These are phyloP conservation scores for Neomorphus geoffroyi DNA, from an alignment of 2,797 vertebrate genomes.

Conservation along the genomic window DNA sequence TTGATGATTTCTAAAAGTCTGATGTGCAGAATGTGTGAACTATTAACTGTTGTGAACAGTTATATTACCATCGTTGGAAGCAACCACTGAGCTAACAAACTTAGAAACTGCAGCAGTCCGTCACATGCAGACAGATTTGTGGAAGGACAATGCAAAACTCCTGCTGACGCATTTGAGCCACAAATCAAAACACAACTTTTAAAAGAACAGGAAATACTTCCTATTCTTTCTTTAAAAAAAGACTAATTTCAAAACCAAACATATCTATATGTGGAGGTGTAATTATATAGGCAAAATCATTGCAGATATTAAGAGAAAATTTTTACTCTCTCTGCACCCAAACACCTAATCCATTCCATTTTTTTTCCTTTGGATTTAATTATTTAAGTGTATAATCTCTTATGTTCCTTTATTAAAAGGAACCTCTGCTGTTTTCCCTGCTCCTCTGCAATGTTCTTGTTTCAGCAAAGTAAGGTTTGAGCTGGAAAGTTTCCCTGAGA, in stretches of 20 bases:
- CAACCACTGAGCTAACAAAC: not conserved
- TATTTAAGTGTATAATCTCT: not conserved
- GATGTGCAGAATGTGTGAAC: not conserved
- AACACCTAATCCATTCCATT: not conserved
- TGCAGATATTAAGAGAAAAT: not conserved
- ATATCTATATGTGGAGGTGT: not conserved
- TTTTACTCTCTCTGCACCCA: not conserved
- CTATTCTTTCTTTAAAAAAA: not conserved
- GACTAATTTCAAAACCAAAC: not conserved
- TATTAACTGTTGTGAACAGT: not conserved
- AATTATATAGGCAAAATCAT: not conserved
- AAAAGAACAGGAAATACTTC: not conserved
- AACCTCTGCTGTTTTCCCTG: not conserved
- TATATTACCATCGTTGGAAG: not conserved
- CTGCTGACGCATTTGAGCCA: not conserved
- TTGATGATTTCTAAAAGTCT: not conserved
- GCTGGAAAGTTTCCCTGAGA: conserved; percentile 52
- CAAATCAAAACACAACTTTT: not conserved
- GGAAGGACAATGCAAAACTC: conserved; percentile 7
- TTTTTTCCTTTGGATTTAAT: not conserved
- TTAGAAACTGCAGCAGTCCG: not conserved
- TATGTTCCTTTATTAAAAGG: not conserved
- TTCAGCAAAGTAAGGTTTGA: conserved; percentile 34
- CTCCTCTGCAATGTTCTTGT: conserved; percentile 10
- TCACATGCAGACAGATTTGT: not conserved